Evolutionary conservation across 2,113 vertebrate genomes (phyloP).

Genomic region (Bombycilla garrulus): DNA sequence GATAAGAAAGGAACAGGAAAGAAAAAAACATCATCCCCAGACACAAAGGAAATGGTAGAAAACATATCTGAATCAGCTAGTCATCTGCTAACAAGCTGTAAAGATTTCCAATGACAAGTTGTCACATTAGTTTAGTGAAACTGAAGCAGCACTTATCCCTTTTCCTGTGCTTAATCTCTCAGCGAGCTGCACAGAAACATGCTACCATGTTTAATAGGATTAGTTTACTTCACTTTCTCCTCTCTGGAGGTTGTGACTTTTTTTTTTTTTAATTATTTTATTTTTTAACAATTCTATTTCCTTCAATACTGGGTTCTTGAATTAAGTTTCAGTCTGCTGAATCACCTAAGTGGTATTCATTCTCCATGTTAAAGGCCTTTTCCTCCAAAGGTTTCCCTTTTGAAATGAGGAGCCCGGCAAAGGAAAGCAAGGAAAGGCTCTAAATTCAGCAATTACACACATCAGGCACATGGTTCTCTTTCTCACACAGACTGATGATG

Average conservation of each 20-base stretch:
- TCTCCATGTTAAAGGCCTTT: background rate
- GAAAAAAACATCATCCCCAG: conserved; percentile 51
- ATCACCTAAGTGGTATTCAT: background rate
- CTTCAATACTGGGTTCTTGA: conserved; percentile 38
- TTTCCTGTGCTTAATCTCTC: conserved; percentile 83
- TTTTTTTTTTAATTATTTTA: background rate
- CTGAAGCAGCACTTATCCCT: conserved; percentile 79
- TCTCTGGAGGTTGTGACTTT: conserved; percentile 40
- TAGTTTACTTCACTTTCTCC: conserved; percentile 78
- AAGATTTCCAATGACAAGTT: conserved; percentile 84
- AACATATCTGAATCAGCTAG: conserved; percentile 80
- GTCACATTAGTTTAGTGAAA: conserved; percentile 88
- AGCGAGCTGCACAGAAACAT: conserved; percentile 75
- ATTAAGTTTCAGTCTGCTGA: conserved; percentile 26
- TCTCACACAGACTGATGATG: background rate
- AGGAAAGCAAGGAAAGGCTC: background rate
- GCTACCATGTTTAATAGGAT: conserved; percentile 82
- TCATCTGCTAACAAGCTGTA: conserved; percentile 82
- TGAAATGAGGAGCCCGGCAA: background rate
- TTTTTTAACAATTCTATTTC: conserved; percentile 73
- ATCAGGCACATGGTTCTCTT: background rate
- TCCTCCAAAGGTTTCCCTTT: background rate
- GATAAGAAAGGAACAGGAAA: conserved; percentile 78
- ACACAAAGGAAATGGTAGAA: conserved; percentile 77
- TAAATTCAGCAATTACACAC: background rate